Conservation (phyloP, 2,113 vertebrate species). For the Calidris pugnax region DNA sequence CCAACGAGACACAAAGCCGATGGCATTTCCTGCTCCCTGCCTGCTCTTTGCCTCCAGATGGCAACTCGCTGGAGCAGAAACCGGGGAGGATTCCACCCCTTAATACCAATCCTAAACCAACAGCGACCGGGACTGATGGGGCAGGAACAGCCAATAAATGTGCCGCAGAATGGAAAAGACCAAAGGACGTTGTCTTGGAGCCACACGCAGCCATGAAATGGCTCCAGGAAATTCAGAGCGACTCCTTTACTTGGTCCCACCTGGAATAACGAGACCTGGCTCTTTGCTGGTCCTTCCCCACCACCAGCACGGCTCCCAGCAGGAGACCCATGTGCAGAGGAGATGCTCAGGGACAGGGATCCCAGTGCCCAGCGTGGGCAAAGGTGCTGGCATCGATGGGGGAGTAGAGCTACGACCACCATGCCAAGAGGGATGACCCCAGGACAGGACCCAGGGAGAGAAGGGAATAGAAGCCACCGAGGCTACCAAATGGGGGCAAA, state of each 20-base stretch:
- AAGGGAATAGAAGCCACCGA: background rate
- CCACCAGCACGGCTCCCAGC: accelerated
- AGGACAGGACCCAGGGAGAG: background rate
- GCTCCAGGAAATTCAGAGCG: accelerated
- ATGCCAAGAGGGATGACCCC: background rate
- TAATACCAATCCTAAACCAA: background rate
- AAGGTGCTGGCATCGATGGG: accelerated
- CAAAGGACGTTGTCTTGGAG: background rate
- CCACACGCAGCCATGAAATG: background rate
- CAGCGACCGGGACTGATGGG: background rate
- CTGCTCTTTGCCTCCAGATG: background rate
- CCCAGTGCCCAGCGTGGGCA: accelerated
- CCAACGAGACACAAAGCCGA: accelerated
- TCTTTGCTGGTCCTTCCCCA: accelerated
- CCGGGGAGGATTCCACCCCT: background rate
- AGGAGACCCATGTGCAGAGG: background rate
- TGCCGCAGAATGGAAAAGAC: background rate
- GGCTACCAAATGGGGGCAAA: background rate
- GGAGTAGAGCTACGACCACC: background rate
- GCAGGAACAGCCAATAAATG: background rate
- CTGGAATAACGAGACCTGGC: background rate
- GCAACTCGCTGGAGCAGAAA: background rate
- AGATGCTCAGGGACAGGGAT: background rate
- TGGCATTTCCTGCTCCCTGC: background rate
- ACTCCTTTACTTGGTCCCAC: too few species aligned